Evolutionary conservation across 2,888 invertebrate genomes (phyloP).

Genomic region (Nymphalis c-album): DNA sequence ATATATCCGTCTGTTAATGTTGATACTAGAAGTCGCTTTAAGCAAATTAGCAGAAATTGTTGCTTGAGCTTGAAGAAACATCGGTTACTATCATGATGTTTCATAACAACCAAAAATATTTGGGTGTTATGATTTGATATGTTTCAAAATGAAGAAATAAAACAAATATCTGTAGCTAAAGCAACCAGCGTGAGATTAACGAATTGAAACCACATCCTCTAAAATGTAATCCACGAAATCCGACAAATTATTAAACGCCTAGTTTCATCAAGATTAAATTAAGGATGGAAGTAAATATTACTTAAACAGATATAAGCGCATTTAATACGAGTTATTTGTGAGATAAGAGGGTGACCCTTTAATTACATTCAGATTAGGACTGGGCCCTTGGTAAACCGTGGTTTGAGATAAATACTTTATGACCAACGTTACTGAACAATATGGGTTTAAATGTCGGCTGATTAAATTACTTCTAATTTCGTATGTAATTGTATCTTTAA

Average conservation of each 20-base stretch:
- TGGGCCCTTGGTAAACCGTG: slow-evolving; percentile 38
- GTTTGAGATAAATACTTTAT: slow-evolving; percentile 41
- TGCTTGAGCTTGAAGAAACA: slow-evolving; percentile 14
- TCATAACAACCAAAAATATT: no score
- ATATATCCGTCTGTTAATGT: slow-evolving; percentile 3
- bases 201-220: background rate
- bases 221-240: slow-evolving; percentile 5
- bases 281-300: slow-evolving; percentile 7
- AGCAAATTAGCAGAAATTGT: slow-evolving; percentile 22
- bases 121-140: no score
- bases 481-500: background rate
- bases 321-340: slow-evolving; percentile 38
- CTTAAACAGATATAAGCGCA: slow-evolving; percentile 20
- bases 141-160: no score
- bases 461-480: slow-evolving; percentile 4
- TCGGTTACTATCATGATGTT: background rate
- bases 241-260: background rate
- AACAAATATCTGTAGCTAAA: background rate
- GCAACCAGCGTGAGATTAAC: no score
- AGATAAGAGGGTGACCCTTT: slow-evolving; percentile 37
- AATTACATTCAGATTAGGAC: slow-evolving; percentile 43
- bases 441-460: slow-evolving; percentile 2
- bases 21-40: slow-evolving; percentile 8
- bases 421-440: slow-evolving; percentile 25
- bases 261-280: slow-evolving; percentile 1